These are phyloP conservation scores for Scaeva pyrastri DNA, from an alignment of 2,888 invertebrate species.

Conservation along the genomic window DNA sequence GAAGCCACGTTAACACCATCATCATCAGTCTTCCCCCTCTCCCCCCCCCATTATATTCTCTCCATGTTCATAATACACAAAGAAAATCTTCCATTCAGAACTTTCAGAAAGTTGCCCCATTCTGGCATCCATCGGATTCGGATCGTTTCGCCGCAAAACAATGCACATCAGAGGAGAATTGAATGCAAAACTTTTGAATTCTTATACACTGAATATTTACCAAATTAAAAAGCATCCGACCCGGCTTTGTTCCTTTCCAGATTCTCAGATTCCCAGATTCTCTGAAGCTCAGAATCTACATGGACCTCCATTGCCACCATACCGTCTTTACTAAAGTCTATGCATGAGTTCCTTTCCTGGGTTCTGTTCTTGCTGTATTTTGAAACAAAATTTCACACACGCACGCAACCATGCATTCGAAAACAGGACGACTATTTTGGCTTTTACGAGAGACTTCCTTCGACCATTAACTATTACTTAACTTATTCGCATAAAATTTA, in stretches of 20 bases:
- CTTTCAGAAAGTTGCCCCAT: conserved; percentile 24
- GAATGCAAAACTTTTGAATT: conserved; percentile 38
- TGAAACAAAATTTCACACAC: conserved; percentile 61
- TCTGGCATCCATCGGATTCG: background rate
- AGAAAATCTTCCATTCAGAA: conserved; percentile 11
- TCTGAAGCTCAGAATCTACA: background rate
- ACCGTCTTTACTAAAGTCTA: too few relatives aligned
- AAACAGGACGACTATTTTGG: conserved; percentile 24
- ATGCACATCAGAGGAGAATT: background rate
- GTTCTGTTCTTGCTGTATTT: conserved; percentile 12
- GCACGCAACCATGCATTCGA: conserved; percentile 34
- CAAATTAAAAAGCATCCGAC: conserved; percentile 49
- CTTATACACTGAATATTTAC: conserved; percentile 38
- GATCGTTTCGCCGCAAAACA: conserved; percentile 20
- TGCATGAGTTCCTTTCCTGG: background rate
- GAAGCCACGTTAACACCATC: conserved; percentile 35
- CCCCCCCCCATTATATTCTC: background rate
- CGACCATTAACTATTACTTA: conserved; percentile 68
- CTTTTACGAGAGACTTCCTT: conserved; percentile 49
- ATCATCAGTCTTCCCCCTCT: conserved; percentile 1
- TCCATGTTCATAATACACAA: background rate
- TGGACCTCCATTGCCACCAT: too few relatives aligned
- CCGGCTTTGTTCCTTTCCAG: background rate
- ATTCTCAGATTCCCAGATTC: background rate
- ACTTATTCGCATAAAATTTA: conserved; percentile 63